Evolutionary conservation across 2,113 vertebrate species (phyloP), one percentile per base, ranked within the genome.

Genomic region (Symphodus melops): DNA sequence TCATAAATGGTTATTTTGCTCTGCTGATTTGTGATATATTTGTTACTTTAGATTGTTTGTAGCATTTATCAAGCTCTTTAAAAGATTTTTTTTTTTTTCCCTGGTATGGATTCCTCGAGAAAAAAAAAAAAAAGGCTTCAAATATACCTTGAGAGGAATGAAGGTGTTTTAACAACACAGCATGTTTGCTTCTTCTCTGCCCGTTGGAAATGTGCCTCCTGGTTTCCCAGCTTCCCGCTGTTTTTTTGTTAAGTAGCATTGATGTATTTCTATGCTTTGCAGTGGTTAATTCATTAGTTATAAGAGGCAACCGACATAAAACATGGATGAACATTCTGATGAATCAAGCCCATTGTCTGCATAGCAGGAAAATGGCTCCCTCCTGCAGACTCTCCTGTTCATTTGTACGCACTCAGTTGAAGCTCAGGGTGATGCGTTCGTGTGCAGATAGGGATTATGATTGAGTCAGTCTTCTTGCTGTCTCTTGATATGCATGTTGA

Each of bases 371-470:
- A 80, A 55, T 55, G 41, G 44, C 65, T 75, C 25, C 16, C 44
- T 60, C 25, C 65, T 37, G 37, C 17, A 44, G 19, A 39, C 37
- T 62, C 63, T 55, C 12, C 16, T 62, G 75, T 83, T 69, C 46
- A 72, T 75, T 68, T 68, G 9, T 83, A 46, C 12, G 53, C 16
- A 62, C 51, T 74, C 23, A 54, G 59, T 42, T 71, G 42, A 81
- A 36, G 21, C 74, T 70, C 37, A 41, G 41, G 68, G 25, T 44
- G 37, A 71, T 73, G 49, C 41, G 51, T 77, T 75, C 75, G 62
- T 60, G 56, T 81, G 65, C 75, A 80, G 73, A 83, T 74, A 72
- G 77, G 53, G 69, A 77, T 84, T 88, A 74, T 49, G 73, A 73
- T 44, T 77, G 76, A 84, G 73, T 66, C 59, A 51, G 70, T 54